Evolutionary conservation across 2,888 invertebrate genomes (phyloP), one percentile per base, ranked within the genome.

Genomic region (Synanthedon vespiformis): DNA sequence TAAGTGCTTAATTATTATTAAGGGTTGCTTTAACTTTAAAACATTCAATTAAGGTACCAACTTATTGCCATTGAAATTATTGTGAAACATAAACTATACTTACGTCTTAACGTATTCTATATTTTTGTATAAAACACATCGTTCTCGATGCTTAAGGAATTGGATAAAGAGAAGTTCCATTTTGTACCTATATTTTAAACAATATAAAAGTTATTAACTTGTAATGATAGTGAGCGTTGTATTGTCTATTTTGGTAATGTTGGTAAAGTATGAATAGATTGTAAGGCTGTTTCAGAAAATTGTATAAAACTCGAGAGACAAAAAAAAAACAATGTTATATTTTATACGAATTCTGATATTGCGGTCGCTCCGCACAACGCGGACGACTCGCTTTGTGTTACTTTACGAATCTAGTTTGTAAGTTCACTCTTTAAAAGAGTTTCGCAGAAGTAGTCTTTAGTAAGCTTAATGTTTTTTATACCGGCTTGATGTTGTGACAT

Each of bases 381-480:
- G 55, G 52, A 71, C 62, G 68, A 61, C 71, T 54, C 52, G 72
- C 62, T 68, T 69, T 68, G 77, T 79, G 80, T 86, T 86, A 85
- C 68, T 82, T 81, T 81, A 85, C 84, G 84, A 83, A 78, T 59
- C 57, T 86, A 86, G 83, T 62, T 56, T 67, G 74, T 88, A 88
- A 87, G 87, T 81, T 77, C 74, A 71, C 88, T 88, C 88, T 88
- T 86, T 75, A 77, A 87, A 88, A 88, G 88, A 86, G 88, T 81
- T 78, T 82, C 77, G 82, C 82, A 86, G 83, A 82, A 86, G 86
- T 86, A 86, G 85, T 76, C 80, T 34, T 79, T 85, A 81, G 78
- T 86, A 88, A 81, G 88, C 88, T 88, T 88, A 88, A 86, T 85
- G 87, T 86, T 88, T 88, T 80, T 88, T 88, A 88, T 88, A 88